Base-by-base conservation (phyloP, 2,888 invertebrate genomes). In the Drosophila formosana region DNA sequence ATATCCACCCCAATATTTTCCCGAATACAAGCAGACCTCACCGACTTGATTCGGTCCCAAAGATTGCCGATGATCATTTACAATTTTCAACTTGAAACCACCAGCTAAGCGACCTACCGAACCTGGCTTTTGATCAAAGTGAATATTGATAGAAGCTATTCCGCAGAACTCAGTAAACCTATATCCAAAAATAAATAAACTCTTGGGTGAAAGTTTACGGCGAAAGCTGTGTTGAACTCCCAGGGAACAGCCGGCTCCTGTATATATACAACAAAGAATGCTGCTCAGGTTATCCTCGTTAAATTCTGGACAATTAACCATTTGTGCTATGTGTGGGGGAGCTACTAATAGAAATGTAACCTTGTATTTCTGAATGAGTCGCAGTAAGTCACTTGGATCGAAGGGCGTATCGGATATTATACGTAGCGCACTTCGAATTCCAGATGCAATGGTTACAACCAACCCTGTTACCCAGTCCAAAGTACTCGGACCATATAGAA, bases 1-100 rank as follows among this genome's bases (percentile, higher is more conserved):
- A 61, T 91, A 91, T 2, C 91, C 91, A 18, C 71, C 70, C 85
- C 90, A 89, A 5, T 43, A 51, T 26, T 7, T 41, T 0, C 60
- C 60, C 0, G 41, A 32, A 5, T 57, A 18, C 8, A 81, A 65
- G 13, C 80, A 64, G 23, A 90, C 80, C 50, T 91, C 90, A 3
- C 91, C 91, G 5, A 60, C 30, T 61, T 86, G 75, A 25, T 77
- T 73, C 5, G 78, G 66, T 3, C 83, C 80, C 34, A 89, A 66
- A 4, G 63, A 37, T 4, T 72, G 58, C 0, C 79, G 82, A 23
- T 74, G 61, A 2, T 89, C 85, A 58, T 84, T 75, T 7, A 89
- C 39, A 37, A 91, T 86, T 76, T 83, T 90, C 18, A 87, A 64
- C 37, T 72, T 70, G 1, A 74, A 25, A 8, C 80, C 82, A 5